phyloP scores from a whole-genome alignment of 2,113 vertebrate species.

The Patagioenas fasciata region DNA sequence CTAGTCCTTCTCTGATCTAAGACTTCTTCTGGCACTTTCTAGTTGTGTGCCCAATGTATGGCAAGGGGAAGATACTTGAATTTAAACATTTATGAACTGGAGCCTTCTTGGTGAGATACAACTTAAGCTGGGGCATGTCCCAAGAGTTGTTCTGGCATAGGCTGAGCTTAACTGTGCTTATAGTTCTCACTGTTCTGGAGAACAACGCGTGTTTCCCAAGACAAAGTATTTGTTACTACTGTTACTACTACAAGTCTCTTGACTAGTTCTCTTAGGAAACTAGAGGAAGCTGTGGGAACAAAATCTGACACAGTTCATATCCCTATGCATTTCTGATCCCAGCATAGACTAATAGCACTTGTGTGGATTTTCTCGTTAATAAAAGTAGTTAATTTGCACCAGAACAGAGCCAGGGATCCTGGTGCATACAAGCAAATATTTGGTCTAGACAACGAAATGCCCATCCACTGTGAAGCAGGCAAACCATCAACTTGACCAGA shows the following conservation, averaged over 20 bases:
- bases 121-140: accelerated
- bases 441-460: neutral
- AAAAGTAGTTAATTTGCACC: neutral
- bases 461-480: neutral
- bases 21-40: neutral
- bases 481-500: neutral
- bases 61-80: neutral
- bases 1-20: neutral
- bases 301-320: neutral
- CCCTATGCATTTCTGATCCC: neutral
- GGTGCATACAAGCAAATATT: neutral
- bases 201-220: neutral
- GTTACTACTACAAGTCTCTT: neutral
- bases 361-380: neutral
- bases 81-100: neutral
- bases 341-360: neutral
- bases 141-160: neutral
- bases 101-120: neutral
- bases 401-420: neutral
- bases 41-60: neutral
- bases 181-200: neutral
- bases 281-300: neutral
- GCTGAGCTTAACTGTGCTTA: neutral
- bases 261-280: neutral
- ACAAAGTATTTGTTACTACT: neutral